Percentiles rank a stretch among this genome's conserved stretches.
phyloP scores from a whole-genome alignment of 2,797 vertebrate species.

The Melanotaenia nigrans region DNA sequence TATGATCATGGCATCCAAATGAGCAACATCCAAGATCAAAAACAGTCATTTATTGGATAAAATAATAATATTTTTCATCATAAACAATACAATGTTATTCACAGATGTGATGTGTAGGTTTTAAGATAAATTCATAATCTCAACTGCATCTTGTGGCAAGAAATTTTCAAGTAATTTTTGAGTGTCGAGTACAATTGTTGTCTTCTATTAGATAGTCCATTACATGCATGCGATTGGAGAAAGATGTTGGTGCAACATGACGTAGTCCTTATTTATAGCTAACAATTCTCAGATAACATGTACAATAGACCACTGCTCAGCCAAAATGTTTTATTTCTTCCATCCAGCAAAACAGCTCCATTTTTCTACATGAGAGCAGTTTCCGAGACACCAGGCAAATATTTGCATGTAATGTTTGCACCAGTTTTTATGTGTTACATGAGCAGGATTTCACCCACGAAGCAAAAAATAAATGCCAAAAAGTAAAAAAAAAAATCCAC shows the following conservation, averaged over 20 bases:
- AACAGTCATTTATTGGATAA: constrained; percentile 27
- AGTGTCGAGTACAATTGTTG: constrained; percentile 38
- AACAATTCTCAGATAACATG: constrained; percentile 46
- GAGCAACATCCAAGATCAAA: constrained; percentile 20
- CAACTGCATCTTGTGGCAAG: constrained; percentile 10
- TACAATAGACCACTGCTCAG: constrained; percentile 35
- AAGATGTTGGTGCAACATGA: constrained; percentile 20
- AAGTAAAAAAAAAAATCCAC: not conserved
- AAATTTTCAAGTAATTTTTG: constrained; percentile 40
- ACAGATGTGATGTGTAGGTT: constrained; percentile 2
- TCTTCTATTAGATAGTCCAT: not conserved
- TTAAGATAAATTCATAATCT: not conserved
- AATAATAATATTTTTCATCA: constrained; percentile 35
- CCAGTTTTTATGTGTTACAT: not conserved
- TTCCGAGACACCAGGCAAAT: not conserved
- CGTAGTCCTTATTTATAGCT: constrained; percentile 24
- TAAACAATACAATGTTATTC: constrained; percentile 25
- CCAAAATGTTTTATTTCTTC: constrained; percentile 14
- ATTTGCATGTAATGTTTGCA: constrained; percentile 1
- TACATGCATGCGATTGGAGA: constrained; percentile 14
- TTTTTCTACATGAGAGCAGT: constrained; percentile 9
- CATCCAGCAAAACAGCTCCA: not conserved
- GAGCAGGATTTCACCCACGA: constrained; percentile 5
- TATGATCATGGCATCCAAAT: not conserved
- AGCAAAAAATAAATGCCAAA: not conserved